Evolutionary conservation across 1,140 invertebrate species (phyloP), one percentile per base, ranked within the genome.

Genomic region (Aleiodes sp.): DNA sequence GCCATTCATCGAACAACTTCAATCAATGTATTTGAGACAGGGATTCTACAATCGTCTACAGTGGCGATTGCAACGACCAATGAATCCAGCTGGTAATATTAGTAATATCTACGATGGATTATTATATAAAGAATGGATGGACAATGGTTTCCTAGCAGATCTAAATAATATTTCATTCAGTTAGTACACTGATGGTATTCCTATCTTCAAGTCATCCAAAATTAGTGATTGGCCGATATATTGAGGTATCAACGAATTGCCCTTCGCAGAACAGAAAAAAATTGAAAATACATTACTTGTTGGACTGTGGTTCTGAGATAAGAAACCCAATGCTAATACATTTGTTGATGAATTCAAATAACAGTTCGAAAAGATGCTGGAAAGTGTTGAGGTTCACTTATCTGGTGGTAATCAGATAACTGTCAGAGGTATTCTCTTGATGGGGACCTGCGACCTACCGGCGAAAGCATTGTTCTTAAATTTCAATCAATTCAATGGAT

Each of bases 231-330:
- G 60, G 61, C 39, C 60, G 12, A 19, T 64, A 14, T 63, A 29
- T 16, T 16, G 56, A 9, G 37, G 21, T 12, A 70, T 70, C 10
- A 70, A 70, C 28, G 69, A 70, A 60, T 37, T 70, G n/a, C 69
- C 69, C 10, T 21, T 35, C 29, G 19, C 26, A 1, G 33, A 60
- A 6, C 41, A 56, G 16, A 66, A 31, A 26, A 60, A 61, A 39
- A 26, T 56, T 26, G 56, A 59, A 24, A 70, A 70, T 39, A 31
- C 43, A 1, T 12, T 70, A 1, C 19, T 71, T 2, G 19, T 21
- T 28, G 62, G 62, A 0, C 10, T 70, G 2, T 70, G 69, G 62
- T 70, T 37, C 29, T 46, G 69, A 12, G 39, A 59, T 0, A 21
- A 65, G 12, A 65, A 70, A 29, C 69, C 69, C 7, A 12, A 43